Conservation (phyloP, 2,797 vertebrate species). For the Heterohyrax brucei region DNA sequence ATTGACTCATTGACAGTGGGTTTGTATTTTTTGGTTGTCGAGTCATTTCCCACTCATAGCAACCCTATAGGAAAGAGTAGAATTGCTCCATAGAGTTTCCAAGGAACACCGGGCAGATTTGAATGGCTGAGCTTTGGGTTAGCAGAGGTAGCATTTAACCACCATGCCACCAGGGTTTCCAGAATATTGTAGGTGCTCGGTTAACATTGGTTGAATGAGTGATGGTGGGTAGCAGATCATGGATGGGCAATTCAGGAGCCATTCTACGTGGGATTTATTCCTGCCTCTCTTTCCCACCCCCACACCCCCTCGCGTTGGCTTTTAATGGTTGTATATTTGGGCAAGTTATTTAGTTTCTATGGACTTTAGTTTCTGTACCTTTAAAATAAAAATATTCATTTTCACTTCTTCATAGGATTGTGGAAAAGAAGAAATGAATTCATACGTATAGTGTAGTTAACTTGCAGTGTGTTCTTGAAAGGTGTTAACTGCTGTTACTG, state of each 20-base stretch:
- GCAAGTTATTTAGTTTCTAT: slow-evolving; percentile 25
- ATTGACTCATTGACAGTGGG: too few relatives aligned
- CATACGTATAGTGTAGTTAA: background rate
- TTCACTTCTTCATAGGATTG: background rate
- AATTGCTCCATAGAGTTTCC: too few relatives aligned
- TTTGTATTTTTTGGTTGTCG: too few relatives aligned
- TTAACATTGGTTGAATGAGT: background rate
- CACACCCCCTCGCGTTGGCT: background rate
- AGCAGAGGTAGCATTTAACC: too few relatives aligned
- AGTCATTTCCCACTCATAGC: too few relatives aligned
- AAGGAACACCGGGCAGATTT: too few relatives aligned
- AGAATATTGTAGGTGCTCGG: background rate
- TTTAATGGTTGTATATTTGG: background rate
- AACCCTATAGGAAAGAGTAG: too few relatives aligned
- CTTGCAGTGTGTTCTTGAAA: background rate
- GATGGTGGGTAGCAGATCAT: background rate
- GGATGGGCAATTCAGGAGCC: background rate
- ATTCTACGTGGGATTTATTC: background rate
- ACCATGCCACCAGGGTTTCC: background rate
- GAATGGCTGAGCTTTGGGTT: too few relatives aligned
- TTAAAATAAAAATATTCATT: background rate
- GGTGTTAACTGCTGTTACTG: background rate
- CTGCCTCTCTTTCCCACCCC: too few relatives aligned
- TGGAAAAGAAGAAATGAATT: slow-evolving; percentile 17
- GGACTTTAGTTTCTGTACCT: slow-evolving; percentile 31